Evolutionary conservation across 2,113 vertebrate genomes (phyloP).

Genomic region (Bostrychus sinensis): DNA sequence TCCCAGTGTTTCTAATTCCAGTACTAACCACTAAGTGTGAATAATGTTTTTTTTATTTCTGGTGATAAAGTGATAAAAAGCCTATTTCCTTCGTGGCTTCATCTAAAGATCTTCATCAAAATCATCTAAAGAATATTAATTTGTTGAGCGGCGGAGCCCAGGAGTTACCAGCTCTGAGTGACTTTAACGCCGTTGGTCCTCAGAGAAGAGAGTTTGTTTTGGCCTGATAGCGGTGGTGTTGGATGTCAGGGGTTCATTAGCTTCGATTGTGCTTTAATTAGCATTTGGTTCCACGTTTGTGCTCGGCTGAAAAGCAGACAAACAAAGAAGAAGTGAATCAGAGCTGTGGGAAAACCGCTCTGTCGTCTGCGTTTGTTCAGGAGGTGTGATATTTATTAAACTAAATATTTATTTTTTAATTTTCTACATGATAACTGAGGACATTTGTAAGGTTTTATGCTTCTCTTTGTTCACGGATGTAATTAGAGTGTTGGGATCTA

Average conservation of each 20-base stretch:
- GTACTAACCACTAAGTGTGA: constrained; percentile 23
- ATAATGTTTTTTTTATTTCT: constrained; percentile 24
- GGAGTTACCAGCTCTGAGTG: constrained; percentile 58
- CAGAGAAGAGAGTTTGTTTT: constrained; percentile 40
- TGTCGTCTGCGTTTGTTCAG: not conserved
- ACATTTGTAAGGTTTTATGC: not conserved
- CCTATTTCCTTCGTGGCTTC: constrained; percentile 37
- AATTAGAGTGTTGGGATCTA: not conserved
- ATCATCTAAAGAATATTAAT: constrained; percentile 67
- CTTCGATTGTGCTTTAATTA: constrained; percentile 53
- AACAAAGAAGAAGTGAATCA: constrained; percentile 32
- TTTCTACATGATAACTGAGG: not conserved
- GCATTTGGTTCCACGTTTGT: constrained; percentile 36
- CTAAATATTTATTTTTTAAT: not conserved
- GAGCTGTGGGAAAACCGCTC: not conserved
- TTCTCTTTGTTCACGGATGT: not conserved
- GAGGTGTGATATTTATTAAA: not conserved
- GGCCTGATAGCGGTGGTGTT: constrained; percentile 42
- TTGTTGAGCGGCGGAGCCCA: constrained; percentile 45
- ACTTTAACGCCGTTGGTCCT: constrained; percentile 47
- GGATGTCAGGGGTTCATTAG: constrained; percentile 52
- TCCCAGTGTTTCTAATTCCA: not conserved
- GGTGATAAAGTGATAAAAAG: constrained; percentile 31
- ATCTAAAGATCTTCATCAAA: no score
- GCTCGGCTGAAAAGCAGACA: constrained; percentile 21